Percentiles rank a stretch among this genome's conserved stretches.
Evolutionary conservation across 2,797 vertebrate genomes (phyloP).

Genomic region (Acipenser ruthenus): DNA sequence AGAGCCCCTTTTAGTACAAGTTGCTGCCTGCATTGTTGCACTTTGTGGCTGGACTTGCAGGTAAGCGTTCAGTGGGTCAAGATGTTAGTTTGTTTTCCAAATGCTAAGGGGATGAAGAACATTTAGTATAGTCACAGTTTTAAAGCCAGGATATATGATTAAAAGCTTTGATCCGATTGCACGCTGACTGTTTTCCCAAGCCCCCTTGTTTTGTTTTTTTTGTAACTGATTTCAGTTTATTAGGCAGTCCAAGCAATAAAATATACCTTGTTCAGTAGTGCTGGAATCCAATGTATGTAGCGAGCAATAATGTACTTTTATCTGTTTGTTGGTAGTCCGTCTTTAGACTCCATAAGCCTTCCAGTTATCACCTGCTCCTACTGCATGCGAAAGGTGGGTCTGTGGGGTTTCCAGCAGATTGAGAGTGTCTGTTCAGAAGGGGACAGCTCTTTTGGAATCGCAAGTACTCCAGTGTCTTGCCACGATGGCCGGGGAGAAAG

Average conservation of each 20-base stretch:
- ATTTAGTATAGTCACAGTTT: no score
- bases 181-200: no score
- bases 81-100: no score
- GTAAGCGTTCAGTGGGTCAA: slow-evolving; percentile 38
- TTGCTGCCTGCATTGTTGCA: slow-evolving; percentile 78
- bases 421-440: slow-evolving; percentile 47
- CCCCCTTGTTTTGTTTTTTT: no score
- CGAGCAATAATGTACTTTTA: neutral
- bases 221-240: no score
- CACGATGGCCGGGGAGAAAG: slow-evolving; percentile 46
- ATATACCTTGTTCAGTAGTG: no score
- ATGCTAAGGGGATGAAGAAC: no score
- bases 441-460: slow-evolving; percentile 37
- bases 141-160: no score
- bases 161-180: no score
- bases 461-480: neutral
- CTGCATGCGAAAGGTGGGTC: slow-evolving; percentile 84
- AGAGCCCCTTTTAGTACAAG: slow-evolving; percentile 68
- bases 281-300: no score
- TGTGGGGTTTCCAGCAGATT: slow-evolving; percentile 88
- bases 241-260: no score
- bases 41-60: slow-evolving; percentile 85
- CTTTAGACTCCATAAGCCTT: slow-evolving; percentile 57
- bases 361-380: slow-evolving; percentile 76
- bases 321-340: slow-evolving; percentile 39